Percentiles rank a stretch among this genome's conserved stretches.
Evolutionary conservation across 2,113 vertebrate species (phyloP).

Genomic region (Laticauda laticaudata): DNA sequence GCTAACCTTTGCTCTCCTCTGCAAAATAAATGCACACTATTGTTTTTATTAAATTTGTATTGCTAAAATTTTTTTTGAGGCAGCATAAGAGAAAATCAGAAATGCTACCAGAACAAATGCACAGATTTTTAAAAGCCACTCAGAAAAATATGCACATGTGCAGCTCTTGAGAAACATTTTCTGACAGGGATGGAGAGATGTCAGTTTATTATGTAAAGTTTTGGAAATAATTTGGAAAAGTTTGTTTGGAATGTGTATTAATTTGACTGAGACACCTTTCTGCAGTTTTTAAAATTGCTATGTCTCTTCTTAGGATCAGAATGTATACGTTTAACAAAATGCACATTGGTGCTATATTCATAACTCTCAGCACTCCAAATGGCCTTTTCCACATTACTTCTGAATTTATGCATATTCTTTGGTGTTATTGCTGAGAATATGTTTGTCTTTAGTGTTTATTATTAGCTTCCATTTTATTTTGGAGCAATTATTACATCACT

Average conservation of each 20-base stretch:
- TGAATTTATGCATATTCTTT: background rate
- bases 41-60: background rate
- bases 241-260: background rate
- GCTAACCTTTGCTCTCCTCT: background rate
- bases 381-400: background rate
- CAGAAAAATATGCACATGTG: background rate
- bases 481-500: constrained; percentile 2
- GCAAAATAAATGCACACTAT: background rate
- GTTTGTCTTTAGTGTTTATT: constrained; percentile 9
- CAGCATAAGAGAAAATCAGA: background rate
- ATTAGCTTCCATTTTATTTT: background rate
- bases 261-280: background rate
- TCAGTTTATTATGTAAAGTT: background rate
- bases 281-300: background rate
- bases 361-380: background rate
- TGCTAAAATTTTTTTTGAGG: background rate
- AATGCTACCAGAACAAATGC: background rate
- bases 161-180: background rate
- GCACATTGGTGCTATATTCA: background rate
- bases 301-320: background rate
- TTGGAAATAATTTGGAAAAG: background rate
- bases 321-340: background rate
- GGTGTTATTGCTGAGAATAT: background rate
- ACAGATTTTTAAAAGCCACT: background rate
- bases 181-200: background rate